phyloP scores from a whole-genome alignment of 2,888 invertebrate genomes.

The Chaetogeoica ovagalla region DNA sequence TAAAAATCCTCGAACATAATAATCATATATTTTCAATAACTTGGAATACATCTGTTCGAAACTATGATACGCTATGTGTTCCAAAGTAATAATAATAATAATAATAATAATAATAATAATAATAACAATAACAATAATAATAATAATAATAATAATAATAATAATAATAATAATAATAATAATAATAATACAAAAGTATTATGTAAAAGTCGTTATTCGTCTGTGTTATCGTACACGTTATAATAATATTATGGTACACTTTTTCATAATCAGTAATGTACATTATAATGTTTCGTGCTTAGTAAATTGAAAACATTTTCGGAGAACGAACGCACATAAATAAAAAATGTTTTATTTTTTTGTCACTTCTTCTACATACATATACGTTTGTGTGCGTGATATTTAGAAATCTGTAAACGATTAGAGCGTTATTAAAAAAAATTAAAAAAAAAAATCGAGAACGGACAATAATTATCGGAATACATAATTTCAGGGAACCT shows the following conservation, averaged over 20 bases:
- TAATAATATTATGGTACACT: no score
- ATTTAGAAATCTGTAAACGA: not conserved
- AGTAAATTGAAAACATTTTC: not conserved
- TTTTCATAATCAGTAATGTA: no score
- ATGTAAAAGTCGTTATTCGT: no score
- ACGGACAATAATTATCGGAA: constrained; percentile 12
- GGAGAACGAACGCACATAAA: not conserved
- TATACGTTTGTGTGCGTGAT: not conserved
- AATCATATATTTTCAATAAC: not conserved
- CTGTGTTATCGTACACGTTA: no score
- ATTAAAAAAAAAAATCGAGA: constrained; percentile 12
- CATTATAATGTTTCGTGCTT: not conserved
- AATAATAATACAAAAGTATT: no score
- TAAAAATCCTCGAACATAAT: not conserved
- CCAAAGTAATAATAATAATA: no score
- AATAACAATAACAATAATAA: no score
- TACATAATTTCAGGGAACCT: constrained; percentile 21
- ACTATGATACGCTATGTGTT: no score
- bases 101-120: no score
- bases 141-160: no score
- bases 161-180: no score
- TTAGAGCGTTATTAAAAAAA: not conserved
- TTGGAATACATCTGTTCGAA: not conserved
- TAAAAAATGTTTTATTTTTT: not conserved
- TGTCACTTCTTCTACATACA: not conserved